Evolutionary conservation across 2,113 vertebrate genomes (phyloP), one percentile per base, ranked within the genome.

Genomic region (Terrapene triunguis): DNA sequence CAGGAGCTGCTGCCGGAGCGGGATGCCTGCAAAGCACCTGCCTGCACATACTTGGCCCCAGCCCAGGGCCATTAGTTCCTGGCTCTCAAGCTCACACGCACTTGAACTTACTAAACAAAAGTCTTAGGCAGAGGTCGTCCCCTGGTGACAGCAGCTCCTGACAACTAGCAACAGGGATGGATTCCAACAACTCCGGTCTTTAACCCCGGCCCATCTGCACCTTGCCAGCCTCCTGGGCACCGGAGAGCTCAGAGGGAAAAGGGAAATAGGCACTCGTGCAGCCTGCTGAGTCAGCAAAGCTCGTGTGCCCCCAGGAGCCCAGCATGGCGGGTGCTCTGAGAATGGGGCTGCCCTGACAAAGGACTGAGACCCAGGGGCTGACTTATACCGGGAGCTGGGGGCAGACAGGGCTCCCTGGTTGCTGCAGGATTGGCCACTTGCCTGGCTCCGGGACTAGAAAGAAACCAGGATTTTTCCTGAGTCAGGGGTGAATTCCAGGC

Each of bases 221-320:
- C 42, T 5, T 69, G 48, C 13, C 42, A 32, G 29, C 22, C 8
- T 72, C 51, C 32, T 11, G 74, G 38, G 17, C 8, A 27, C 7
- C 7, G 38, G 74, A 8, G 21, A 44, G 74, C 8, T 19, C 72
- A 76, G 72, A 21, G 72, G 24, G n/a, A 12, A 76, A 42, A 25
- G 22, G 72, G 72, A 6, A 24, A 57, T 8, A 2, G 8, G 55
- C 12, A 10, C 29, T 6, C 8, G 2, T 3, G 3, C 10, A 13
- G 57, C 57, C 10, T 12, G 11, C 25, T 10, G 57, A 29, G 57
- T 59, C 57, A 59, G 57, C 25, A 53, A 53, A 3, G 24, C 38
- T 3, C 8, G 5, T 5, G 3, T 3, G 16, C 32, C 10, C 17
- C 17, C n/a, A 5, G 2, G 48, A n/a, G 11, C 1, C 1, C 0